Base-by-base conservation (phyloP, 2,113 vertebrate species). In the Clarias gariepinus region DNA sequence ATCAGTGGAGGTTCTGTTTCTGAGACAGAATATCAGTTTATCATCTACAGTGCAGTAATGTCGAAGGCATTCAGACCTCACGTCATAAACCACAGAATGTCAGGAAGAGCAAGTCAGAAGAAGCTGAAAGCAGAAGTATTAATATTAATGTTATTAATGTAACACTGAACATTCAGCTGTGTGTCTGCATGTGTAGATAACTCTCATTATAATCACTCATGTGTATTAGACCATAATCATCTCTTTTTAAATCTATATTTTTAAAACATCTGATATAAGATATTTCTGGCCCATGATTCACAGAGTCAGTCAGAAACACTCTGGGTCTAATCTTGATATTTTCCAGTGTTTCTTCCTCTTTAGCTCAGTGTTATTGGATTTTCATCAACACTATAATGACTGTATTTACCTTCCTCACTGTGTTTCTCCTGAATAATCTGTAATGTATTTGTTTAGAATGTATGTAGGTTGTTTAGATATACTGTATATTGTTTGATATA, bases 61-160 rank as follows among this genome's bases (percentile, higher is more conserved):
- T n/a, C n/a, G n/a, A n/a, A n/a, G n/a, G n/a, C n/a, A n/a, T n/a
- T n/a, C n/a, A n/a, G n/a, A n/a, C n/a, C n/a, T n/a, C n/a, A n/a
- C n/a, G n/a, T 79, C 52, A 80, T 1, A 21, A 60, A 80, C 55
- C 78, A 60, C 78, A 80, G 77, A 57, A 19, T 23, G 78, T 80
- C 78, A 80, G 78, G 57, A 80, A 60, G 78, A 80, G 30, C 78
- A 33, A 58, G 78, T 80, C 55, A 60, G 78, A 36, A 80, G 55
- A 80, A 30, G 78, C 57, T 36, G 57, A 77, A 55, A 25, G 53
- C 23, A 76, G 12, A 55, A 52, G n/a, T n/a, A n/a, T n/a, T n/a
- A n/a, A n/a, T n/a, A n/a, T n/a, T n/a, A n/a, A n/a, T n/a, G n/a
- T n/a, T 18, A 7, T 28, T n/a, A 53, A 77, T 18, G 47, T 18